Conservation (phyloP, 2,888 invertebrate species). For the Latrodectus elegans region DNA sequence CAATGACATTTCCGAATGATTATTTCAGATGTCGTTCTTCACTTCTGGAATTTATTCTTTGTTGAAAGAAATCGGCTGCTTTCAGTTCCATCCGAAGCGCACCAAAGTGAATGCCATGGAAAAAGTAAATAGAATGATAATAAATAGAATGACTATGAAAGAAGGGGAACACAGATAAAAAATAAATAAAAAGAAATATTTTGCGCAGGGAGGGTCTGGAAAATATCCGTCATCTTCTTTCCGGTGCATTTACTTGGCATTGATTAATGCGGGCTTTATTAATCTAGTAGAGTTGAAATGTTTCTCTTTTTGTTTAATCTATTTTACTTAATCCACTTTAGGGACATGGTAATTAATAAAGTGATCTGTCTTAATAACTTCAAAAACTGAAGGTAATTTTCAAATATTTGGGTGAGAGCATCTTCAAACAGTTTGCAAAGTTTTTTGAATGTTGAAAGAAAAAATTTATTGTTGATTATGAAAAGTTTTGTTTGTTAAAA, state of each 20-base stretch:
- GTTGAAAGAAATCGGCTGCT: background rate
- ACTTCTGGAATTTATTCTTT: constrained; percentile 14
- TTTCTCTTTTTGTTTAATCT: constrained; percentile 3
- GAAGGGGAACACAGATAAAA: constrained; percentile 3
- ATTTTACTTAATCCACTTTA: background rate
- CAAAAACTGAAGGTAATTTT: too few relatives aligned
- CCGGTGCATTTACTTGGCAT: constrained; percentile 23
- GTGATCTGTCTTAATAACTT: too few relatives aligned
- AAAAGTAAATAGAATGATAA: constrained; percentile 12
- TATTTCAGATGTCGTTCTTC: constrained; percentile 18
- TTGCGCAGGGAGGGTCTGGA: background rate
- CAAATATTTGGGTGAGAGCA: too few relatives aligned
- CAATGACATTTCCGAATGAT: constrained; percentile 21
- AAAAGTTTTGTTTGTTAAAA: too few relatives aligned
- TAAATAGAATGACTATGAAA: constrained; percentile 27
- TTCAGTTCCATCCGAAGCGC: background rate
- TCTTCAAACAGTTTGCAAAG: too few relatives aligned
- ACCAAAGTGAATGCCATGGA: constrained; percentile 9
- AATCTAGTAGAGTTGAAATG: constrained; percentile 4
- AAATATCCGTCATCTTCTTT: constrained; percentile 18
- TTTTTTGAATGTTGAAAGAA: too few relatives aligned
- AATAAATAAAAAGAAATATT: constrained; percentile 1
- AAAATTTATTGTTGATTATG: too few relatives aligned
- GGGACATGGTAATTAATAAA: background rate
- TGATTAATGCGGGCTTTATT: constrained; percentile 46